These are phyloP conservation scores for Parnassius smintheus DNA, from an alignment of 2,888 invertebrate genomes.

Conservation along the genomic window DNA sequence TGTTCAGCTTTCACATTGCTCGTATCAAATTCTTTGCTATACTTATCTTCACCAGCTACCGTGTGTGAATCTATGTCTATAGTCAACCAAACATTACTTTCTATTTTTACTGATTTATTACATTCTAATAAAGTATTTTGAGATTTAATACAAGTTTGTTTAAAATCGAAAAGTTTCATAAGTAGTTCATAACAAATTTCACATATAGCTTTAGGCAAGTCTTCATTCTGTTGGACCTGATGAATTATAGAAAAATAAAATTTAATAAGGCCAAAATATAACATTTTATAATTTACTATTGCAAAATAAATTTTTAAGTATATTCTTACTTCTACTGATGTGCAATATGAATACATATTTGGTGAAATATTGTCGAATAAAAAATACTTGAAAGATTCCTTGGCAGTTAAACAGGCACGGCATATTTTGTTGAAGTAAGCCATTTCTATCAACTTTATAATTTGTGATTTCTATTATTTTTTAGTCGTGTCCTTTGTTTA, in stretches of 20 bases:
- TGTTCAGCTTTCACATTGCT: constrained; percentile 14
- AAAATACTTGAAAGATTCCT: constrained; percentile 53
- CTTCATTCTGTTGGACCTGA: constrained; percentile 54
- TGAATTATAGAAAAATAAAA: constrained; percentile 30
- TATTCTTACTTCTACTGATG: constrained; percentile 60
- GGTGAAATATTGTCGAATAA: constrained; percentile 59
- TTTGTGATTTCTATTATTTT: too few relatives aligned
- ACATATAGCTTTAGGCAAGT: constrained; percentile 63
- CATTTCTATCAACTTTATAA: constrained; percentile 28
- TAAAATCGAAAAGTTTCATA: constrained; percentile 58
- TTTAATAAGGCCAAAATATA: not conserved
- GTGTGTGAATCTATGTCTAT: not conserved
- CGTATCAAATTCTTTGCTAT: constrained; percentile 7
- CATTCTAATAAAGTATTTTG: constrained; percentile 48
- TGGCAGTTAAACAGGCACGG: constrained; percentile 61
- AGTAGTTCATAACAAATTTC: constrained; percentile 57
- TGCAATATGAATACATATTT: constrained; percentile 64
- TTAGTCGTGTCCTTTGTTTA: too few relatives aligned
- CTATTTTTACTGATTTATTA: constrained; percentile 16
- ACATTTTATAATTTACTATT: not conserved
- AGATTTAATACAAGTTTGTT: constrained; percentile 62
- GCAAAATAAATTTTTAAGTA: not conserved
- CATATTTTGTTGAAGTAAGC: constrained; percentile 50
- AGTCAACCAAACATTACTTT: constrained; percentile 8
- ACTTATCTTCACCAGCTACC: constrained; percentile 5